A percentile compares a stretch with the other conserved stretches of the same genome.
Evolutionary conservation across 2,113 vertebrate species (phyloP).

Genomic region (Chiloscyllium plagiosum): DNA sequence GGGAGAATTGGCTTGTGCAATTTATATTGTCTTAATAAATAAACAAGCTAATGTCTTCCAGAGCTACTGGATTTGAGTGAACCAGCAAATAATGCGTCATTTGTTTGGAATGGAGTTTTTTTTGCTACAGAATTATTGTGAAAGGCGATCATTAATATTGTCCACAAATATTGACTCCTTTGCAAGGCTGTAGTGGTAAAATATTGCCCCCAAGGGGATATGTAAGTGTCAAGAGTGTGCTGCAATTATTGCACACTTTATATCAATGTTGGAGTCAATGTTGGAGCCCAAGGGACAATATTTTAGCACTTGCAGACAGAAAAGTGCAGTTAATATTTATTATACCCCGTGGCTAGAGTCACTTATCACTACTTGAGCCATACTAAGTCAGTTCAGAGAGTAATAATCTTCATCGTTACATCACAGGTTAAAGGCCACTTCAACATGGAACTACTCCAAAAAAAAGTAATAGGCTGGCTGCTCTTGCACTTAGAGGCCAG

Average conservation of each 20-base stretch:
- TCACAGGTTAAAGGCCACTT: constrained; percentile 18
- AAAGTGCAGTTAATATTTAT: constrained; percentile 35
- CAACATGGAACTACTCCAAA: not conserved
- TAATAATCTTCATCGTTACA: constrained; percentile 28
- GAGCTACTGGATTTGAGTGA: constrained; percentile 6
- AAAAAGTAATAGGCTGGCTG: not conserved
- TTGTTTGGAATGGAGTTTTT: not conserved
- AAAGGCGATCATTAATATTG: not conserved
- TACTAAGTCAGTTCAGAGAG: constrained; percentile 28
- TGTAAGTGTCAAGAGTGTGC: constrained; percentile 23
- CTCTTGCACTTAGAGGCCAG: not conserved
- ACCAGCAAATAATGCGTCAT: not conserved
- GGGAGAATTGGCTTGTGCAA: not conserved
- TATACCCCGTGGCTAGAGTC: constrained; percentile 31
- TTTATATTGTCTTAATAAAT: not conserved
- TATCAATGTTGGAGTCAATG: constrained; percentile 28
- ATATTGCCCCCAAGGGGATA: constrained; percentile 16
- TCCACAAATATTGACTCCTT: constrained; percentile 26
- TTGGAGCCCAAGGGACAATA: constrained; percentile 28
- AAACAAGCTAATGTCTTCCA: not conserved
- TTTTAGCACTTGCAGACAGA: constrained; percentile 29
- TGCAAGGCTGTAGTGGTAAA: constrained; percentile 16
- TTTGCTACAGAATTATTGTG: not conserved
- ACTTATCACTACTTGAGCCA: constrained; percentile 32
- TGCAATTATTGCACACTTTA: constrained; percentile 28